Percentiles rank a stretch among this genome's conserved stretches.
Evolutionary conservation across 2,113 vertebrate genomes (phyloP).

Genomic region (Deroptyus accipitrinus): DNA sequence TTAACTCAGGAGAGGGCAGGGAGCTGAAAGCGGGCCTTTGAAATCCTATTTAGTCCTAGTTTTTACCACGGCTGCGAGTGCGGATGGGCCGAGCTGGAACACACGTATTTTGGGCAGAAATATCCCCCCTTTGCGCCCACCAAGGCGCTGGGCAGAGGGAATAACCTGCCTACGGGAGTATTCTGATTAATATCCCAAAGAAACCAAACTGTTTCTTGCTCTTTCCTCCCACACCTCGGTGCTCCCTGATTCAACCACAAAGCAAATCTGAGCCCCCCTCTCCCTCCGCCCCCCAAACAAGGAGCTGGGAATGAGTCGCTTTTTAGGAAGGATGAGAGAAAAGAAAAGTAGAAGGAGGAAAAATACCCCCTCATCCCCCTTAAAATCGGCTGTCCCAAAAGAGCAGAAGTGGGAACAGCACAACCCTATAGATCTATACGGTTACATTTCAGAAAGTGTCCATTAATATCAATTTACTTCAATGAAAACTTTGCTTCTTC

Average conservation of each 20-base stretch:
- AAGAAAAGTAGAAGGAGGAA: background rate
- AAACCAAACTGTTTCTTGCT: background rate
- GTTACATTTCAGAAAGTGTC: slow-evolving; percentile 70
- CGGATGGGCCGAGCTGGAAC: no score
- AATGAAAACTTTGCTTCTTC: slow-evolving; percentile 82
- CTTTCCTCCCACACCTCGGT: background rate
- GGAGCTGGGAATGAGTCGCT: background rate
- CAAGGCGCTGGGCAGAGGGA: rapidly evolving
- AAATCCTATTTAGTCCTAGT: background rate
- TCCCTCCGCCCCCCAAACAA: background rate
- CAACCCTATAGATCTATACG: background rate
- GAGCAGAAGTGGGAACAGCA: background rate
- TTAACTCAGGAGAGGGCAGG: slow-evolving; percentile 69
- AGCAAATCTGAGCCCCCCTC: background rate
- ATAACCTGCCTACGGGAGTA: background rate
- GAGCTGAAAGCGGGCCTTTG: background rate
- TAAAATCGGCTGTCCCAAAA: background rate
- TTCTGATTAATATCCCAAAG: background rate
- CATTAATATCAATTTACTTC: slow-evolving; percentile 86
- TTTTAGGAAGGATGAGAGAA: background rate
- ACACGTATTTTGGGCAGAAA: background rate
- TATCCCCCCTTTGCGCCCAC: rapidly evolving
- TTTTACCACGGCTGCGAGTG: background rate
- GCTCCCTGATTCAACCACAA: background rate
- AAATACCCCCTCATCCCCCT: background rate